Base-by-base conservation (phyloP, 2,797 vertebrate species). In the Taeniopygia guttata region DNA sequence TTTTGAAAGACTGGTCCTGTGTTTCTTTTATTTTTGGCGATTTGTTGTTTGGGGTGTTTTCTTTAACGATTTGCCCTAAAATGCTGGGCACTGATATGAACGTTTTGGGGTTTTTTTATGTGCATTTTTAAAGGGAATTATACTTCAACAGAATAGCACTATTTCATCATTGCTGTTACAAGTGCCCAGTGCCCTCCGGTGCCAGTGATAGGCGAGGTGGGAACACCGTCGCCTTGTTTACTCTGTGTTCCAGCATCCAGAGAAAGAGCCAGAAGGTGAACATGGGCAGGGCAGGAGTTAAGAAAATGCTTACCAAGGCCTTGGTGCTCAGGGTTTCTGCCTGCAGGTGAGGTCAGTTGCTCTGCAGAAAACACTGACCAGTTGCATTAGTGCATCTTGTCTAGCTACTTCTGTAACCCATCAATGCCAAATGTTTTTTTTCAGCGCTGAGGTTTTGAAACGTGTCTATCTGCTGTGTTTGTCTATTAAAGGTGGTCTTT, bases 201-300 rank as follows among this genome's bases (percentile, higher is more conserved):
- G 1, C 26, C 27, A 10, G 48, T 25, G 46, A 5, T 0, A 0
- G 16, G 23, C 0, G 1, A 5, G 11, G 23, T 8, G 12, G 23
- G 34, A 52, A 13, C 13, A 4, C 30, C n/a, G 11, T 27, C 3
- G 5, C 32, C 7, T 7, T 9, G 10, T 38, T 19, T 17, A 2
- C 15, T 38, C 30, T 18, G 6, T 36, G 16, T 22, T 66, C n/a
- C 46, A 5, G 10, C 7, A 0, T 13, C 16, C 32, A 23, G 6
- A n/a, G 54, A 18, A 30, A 11, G 2, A 5, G 21, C 40, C 16
- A 25, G 43, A 59, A 68, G 10, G 5, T 3, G 25, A 63, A 27
- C 1, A 0, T 2, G 16, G 55, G 34, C 7, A 1, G 25, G 34
- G 51, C 13, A 30, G 10, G 23, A 85, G 13, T 42, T 54, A 54